A percentile compares a stretch with the other conserved stretches of the same genome.
Conservation (phyloP, 2,113 vertebrate species). For the Carassius carassius region DNA sequence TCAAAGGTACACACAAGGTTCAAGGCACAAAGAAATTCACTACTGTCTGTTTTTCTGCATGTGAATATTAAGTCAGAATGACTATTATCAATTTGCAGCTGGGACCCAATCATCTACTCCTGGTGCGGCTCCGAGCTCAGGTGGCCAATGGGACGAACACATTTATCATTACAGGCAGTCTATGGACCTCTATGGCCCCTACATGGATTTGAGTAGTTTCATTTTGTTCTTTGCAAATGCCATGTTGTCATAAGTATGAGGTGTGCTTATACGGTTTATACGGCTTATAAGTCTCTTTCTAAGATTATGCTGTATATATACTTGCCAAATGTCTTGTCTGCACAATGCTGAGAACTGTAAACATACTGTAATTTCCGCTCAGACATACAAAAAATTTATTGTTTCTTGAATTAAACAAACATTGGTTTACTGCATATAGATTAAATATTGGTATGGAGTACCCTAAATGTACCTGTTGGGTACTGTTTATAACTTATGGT, state of each 20-base stretch:
- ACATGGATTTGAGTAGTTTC: conserved; percentile 15
- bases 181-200: not conserved
- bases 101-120: conserved; percentile 38
- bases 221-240: not conserved
- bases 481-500: not conserved
- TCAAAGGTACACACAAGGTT: not conserved
- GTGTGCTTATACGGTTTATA: not conserved
- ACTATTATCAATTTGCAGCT: conserved; percentile 51
- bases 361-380: not conserved
- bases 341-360: not conserved
- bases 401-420: not conserved
- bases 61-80: conserved; percentile 33
- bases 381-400: not conserved
- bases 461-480: no score
- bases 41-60: conserved; percentile 5
- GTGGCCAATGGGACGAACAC: conserved; percentile 40
- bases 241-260: not conserved
- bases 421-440: not conserved
- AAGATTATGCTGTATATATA: not conserved
- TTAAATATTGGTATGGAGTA: not conserved
- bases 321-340: not conserved
- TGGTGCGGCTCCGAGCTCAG: conserved; percentile 40
- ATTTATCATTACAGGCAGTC: conserved; percentile 42
- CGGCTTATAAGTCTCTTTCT: not conserved
- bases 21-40: not conserved